These are phyloP conservation scores for Cenopis cana DNA, from an alignment of 2,888 invertebrate species.

Conservation along the genomic window DNA sequence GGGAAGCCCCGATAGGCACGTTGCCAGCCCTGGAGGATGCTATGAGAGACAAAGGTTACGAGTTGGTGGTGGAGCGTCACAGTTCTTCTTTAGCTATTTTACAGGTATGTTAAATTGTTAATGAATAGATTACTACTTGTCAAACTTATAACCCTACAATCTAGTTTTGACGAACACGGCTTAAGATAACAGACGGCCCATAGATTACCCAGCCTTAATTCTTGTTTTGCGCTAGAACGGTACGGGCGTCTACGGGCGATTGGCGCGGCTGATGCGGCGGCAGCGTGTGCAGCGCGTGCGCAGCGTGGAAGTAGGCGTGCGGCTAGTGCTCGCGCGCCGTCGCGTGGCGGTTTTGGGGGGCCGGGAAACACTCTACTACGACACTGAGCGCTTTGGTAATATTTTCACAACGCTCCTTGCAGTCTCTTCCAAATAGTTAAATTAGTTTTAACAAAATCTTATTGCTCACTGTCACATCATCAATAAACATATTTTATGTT, in stretches of 20 bases:
- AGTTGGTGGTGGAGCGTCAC: slow-evolving; percentile 89
- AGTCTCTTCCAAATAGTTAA: too few relatives aligned
- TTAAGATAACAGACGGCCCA: too few relatives aligned
- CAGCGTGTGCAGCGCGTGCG: slow-evolving; percentile 87
- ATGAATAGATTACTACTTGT: too few relatives aligned
- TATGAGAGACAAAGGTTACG: slow-evolving; percentile 87
- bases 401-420: background rate
- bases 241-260: slow-evolving; percentile 89
- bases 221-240: slow-evolving; percentile 84
- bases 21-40: slow-evolving; percentile 87
- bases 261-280: slow-evolving; percentile 88
- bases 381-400: slow-evolving; percentile 90
- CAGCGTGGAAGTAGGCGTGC: slow-evolving; percentile 89
- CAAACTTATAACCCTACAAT: too few relatives aligned
- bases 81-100: slow-evolving; percentile 89
- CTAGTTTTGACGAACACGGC: too few relatives aligned
- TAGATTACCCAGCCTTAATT: too few relatives aligned
- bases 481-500: background rate
- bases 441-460: too few relatives aligned
- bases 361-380: slow-evolving; percentile 90
- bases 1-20: slow-evolving; percentile 88
- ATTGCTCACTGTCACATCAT: too few relatives aligned
- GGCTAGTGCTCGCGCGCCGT: slow-evolving; percentile 85
- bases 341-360: slow-evolving; percentile 89
- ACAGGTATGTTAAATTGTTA: slow-evolving; percentile 75